Evolutionary conservation across 2,888 invertebrate genomes (phyloP), one percentile per base, ranked within the genome.

Genomic region (Smittia sp.): DNA sequence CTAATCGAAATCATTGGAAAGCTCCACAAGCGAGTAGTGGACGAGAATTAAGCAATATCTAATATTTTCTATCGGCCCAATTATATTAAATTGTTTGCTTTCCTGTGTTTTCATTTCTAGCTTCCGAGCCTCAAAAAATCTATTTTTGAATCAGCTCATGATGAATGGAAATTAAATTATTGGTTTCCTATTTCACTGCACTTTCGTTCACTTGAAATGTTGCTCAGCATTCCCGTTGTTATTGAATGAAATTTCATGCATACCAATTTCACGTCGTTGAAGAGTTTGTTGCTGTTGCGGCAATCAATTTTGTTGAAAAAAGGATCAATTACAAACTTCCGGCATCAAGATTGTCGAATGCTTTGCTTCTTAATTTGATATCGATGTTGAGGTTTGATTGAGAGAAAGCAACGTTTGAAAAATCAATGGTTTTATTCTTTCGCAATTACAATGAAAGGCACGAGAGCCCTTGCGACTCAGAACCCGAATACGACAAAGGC

Each of bases 301-400:
- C 27, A 27, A 32, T 7, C n/a, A 38, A 38, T 18, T 9, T 18
- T n/a, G 38, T 11, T 13, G 24, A 1, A 41, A 67, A 67, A 67
- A 41, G 67, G 67, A 67, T 67, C 67, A 67, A 67, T 67, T 67
- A 67, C 67, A 67, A 13, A 46, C 41, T 41, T 67, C 67, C 67
- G 67, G 27, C 38, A 24, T 11, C 24, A n/a, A 18, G 2, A 18
- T 13, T 46, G 18, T n/a, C 52, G n/a, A 15, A 3, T 11, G 11
- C n/a, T 15, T 15, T 46, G 4, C 2, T 3, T 46, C 39, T 13
- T 46, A 13, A 13, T 13, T 15, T 46, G 52, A 9, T 32, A 6
- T 32, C 32, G n/a, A n/a, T 32, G 32, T 32, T 32, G 32, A 32
- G 32, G 4, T n/a, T n/a, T n/a, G n/a, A n/a, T n/a, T n/a, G n/a